Evolutionary conservation across 1,140 invertebrate genomes (phyloP).

Genomic region (Rhopalosiphum padi): DNA sequence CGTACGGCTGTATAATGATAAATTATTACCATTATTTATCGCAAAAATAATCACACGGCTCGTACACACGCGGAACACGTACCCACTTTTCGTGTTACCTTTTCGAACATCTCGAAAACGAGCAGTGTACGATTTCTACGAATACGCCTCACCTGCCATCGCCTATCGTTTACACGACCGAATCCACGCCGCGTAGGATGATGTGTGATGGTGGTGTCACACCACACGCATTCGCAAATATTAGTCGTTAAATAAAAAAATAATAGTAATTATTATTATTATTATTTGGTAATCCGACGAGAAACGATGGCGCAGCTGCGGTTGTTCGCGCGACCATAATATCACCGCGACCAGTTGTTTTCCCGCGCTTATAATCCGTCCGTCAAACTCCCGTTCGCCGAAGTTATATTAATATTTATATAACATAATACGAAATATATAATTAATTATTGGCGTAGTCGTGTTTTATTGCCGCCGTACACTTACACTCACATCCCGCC

Average conservation of each 20-base stretch:
- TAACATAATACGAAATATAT: not conserved
- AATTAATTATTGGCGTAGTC: conserved; percentile 19
- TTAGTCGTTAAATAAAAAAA: not conserved
- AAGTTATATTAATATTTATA: not conserved
- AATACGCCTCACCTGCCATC: not conserved
- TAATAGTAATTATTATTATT: not conserved
- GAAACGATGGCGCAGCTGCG: not conserved
- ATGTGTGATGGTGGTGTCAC: too few species aligned
- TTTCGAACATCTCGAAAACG: too few species aligned
- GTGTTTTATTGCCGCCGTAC: not conserved
- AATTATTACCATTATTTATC: too few species aligned
- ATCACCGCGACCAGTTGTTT: not conserved
- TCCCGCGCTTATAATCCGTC: not conserved
- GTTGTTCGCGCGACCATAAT: not conserved
- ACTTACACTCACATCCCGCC: not conserved
- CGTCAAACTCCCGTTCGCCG: not conserved
- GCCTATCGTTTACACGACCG: not conserved
- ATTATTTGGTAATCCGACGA: not conserved
- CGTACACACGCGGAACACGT: too few species aligned
- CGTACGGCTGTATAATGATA: too few species aligned
- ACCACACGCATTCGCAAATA: not conserved
- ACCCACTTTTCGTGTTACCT: too few species aligned
- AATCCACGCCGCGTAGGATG: not conserved
- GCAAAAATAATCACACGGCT: too few species aligned
- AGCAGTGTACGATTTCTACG: not conserved